phyloP scores from a whole-genome alignment of 1,140 invertebrate species.

The Agraylea sexmaculata region DNA sequence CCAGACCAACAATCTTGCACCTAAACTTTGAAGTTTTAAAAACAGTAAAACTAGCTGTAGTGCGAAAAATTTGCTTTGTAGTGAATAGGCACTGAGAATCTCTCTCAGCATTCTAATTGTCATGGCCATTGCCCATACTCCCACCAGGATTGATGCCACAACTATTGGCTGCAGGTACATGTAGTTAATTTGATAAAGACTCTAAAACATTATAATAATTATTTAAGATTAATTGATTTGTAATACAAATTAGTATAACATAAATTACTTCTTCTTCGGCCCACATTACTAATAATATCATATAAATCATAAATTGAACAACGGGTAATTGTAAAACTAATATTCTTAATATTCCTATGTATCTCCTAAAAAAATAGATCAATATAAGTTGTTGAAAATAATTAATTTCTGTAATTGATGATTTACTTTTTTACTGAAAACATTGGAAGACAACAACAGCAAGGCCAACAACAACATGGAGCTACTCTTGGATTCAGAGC shows the following conservation, averaged over 20 bases:
- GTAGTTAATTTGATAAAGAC: slow-evolving; percentile 44
- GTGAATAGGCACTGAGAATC: slow-evolving; percentile 32
- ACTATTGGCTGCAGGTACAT: slow-evolving; percentile 47
- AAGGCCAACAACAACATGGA: slow-evolving; percentile 53
- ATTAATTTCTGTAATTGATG: slow-evolving; percentile 7
- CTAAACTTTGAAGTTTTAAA: slow-evolving; percentile 42
- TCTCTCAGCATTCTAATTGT: slow-evolving; percentile 37
- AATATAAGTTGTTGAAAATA: slow-evolving; percentile 7
- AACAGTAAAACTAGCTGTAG: slow-evolving; percentile 42
- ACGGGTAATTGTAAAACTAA: slow-evolving; percentile 48
- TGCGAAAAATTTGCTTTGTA: slow-evolving; percentile 36
- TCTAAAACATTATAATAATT: slow-evolving; percentile 33
- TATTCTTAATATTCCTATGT: slow-evolving; percentile 37
- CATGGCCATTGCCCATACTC: slow-evolving; percentile 51
- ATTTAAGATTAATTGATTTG: not conserved
- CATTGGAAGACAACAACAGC: slow-evolving; percentile 45
- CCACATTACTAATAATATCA: slow-evolving; percentile 44
- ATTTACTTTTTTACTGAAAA: slow-evolving; percentile 43
- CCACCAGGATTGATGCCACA: slow-evolving; percentile 44
- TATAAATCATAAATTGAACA: slow-evolving; percentile 43
- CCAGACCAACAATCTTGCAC: slow-evolving; percentile 34
- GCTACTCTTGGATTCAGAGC: slow-evolving; percentile 40
- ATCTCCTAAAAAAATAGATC: slow-evolving; percentile 32
- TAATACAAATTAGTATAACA: slow-evolving; percentile 1
- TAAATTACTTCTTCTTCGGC: slow-evolving; percentile 47